These are phyloP conservation scores for Aphelenchoides fujianensis DNA, from an alignment of 1,140 invertebrate genomes.

Conservation along the genomic window DNA sequence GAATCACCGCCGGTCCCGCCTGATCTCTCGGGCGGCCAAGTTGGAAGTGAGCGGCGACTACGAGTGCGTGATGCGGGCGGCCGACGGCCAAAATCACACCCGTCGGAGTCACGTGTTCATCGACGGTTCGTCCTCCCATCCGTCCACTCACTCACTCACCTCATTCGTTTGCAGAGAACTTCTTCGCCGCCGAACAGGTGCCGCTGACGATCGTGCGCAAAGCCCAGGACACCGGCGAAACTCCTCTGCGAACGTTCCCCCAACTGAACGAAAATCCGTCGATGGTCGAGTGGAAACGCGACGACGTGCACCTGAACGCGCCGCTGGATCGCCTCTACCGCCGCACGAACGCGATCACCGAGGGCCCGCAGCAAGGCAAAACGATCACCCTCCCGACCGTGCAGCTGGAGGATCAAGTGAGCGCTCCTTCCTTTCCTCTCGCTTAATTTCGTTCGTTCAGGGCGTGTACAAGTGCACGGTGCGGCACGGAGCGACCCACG, in stretches of 20 bases:
- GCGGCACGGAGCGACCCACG: background rate
- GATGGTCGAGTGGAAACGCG: conserved; percentile 6
- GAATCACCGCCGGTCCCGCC: background rate
- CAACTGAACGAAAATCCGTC: background rate
- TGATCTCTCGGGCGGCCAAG: background rate
- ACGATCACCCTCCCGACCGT: background rate
- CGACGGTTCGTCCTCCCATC: background rate
- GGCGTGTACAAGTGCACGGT: conserved; percentile 14
- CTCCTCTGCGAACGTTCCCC: background rate
- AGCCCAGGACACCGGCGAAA: conserved; percentile 10
- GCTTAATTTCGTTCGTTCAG: conserved; percentile 2
- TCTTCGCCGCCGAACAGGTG: conserved; percentile 6
- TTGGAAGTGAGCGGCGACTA: background rate
- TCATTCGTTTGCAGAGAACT: conserved; percentile 6
- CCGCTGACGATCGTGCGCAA: background rate
- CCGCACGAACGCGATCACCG: background rate
- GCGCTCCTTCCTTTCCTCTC: background rate
- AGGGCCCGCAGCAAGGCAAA: background rate
- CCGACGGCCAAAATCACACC: background rate
- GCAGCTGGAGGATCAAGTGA: conserved; percentile 2
- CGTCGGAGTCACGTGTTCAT: background rate
- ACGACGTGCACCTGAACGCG: background rate
- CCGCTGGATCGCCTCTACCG: background rate
- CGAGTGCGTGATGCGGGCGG: background rate
- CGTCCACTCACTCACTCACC: background rate